These are phyloP conservation scores for Fulica atra DNA, from an alignment of 2,113 vertebrate species.

Conservation along the genomic window DNA sequence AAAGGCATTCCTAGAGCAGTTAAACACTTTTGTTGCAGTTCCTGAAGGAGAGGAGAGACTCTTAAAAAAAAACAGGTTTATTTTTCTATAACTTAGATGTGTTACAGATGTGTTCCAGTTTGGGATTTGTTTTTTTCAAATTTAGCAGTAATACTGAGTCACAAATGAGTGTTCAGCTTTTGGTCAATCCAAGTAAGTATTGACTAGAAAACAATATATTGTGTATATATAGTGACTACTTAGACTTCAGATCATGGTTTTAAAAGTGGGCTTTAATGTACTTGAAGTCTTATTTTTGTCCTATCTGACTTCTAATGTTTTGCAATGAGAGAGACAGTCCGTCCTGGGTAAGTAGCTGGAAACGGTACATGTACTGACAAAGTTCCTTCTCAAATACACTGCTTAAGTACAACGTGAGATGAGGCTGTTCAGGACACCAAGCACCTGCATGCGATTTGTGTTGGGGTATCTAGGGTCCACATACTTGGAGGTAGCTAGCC, in stretches of 20 bases:
- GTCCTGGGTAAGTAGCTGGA: not conserved
- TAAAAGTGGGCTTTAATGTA: not conserved
- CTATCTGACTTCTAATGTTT: conserved; percentile 17
- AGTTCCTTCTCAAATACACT: not conserved
- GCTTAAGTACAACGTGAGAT: not conserved
- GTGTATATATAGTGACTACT: conserved; percentile 22
- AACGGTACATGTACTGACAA: not conserved
- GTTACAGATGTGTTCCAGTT: not conserved
- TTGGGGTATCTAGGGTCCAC: conserved; percentile 5
- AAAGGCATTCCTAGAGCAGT: conserved; percentile 33
- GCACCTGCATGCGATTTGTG: not conserved
- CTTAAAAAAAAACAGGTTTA: conserved; percentile 4
- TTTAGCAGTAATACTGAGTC: not conserved
- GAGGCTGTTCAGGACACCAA: conserved; percentile 10
- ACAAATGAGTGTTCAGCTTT: conserved; percentile 6
- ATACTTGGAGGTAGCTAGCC: not conserved
- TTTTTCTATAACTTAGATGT: conserved; percentile 15
- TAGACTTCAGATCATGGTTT: conserved; percentile 25
- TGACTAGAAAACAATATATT: not conserved
- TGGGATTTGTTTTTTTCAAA: not conserved
- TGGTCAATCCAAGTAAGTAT: conserved; percentile 24
- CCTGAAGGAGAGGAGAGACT: not conserved
- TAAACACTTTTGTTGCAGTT: not conserved
- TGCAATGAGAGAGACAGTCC: not conserved
- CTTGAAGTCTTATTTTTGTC: conserved; percentile 27